Evolutionary conservation across 2,113 vertebrate species (phyloP).

Genomic region (Passer domesticus): DNA sequence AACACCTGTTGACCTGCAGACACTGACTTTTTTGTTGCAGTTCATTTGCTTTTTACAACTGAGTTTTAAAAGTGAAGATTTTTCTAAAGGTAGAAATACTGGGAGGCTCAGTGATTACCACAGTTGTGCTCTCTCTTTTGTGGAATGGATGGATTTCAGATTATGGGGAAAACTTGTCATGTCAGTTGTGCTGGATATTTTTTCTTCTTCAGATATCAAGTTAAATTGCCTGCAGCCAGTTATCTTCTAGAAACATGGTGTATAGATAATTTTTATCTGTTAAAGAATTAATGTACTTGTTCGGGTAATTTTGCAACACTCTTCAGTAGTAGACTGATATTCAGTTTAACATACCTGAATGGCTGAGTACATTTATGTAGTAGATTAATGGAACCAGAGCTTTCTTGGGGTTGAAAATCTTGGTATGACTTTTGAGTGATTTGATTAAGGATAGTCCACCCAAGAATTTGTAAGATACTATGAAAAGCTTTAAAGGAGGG

Average conservation of each 20-base stretch:
- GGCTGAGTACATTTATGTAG: not conserved
- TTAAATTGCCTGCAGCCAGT: not conserved
- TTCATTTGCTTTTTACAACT: not conserved
- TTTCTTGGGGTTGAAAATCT: not conserved
- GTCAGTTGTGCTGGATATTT: not conserved
- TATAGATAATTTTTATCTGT: not conserved
- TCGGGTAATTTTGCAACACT: not conserved
- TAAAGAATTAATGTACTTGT: not conserved
- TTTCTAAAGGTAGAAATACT: not conserved
- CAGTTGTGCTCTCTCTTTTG: not conserved
- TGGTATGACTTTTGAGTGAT: not conserved
- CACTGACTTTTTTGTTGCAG: not conserved
- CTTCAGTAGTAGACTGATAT: not conserved
- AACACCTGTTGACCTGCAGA: not conserved
- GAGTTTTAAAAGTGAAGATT: not conserved
- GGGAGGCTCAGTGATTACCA: not conserved
- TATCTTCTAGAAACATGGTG: not conserved
- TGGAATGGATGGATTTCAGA: not conserved
- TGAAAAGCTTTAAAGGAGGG: not conserved
- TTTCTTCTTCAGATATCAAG: not conserved
- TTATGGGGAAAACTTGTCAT: not conserved
- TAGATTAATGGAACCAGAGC: not conserved
- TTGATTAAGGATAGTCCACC: not conserved
- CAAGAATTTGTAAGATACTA: not conserved
- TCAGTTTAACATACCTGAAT: not conserved